These are phyloP conservation scores for Eubasilissa splendida DNA, from an alignment of 2,888 invertebrate species.

Conservation along the genomic window DNA sequence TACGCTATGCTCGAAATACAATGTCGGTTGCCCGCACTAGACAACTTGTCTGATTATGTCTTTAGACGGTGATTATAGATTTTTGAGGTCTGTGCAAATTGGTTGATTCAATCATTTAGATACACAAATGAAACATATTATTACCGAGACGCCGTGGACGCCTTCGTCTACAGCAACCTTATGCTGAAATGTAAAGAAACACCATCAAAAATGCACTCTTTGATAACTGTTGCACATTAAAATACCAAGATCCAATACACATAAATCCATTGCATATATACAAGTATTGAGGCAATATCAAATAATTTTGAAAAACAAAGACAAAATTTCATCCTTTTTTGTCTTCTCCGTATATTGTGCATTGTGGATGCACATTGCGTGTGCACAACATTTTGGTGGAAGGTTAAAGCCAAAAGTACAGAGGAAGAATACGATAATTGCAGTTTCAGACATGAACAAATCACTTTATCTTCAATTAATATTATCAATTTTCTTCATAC, in stretches of 20 bases:
- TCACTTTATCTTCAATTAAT: slow-evolving; percentile 9
- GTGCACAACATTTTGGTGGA: background rate
- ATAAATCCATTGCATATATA: too few species aligned
- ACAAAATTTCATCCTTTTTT: background rate
- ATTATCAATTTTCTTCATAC: slow-evolving; percentile 30
- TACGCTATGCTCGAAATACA: background rate
- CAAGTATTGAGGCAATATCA: background rate
- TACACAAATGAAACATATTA: slow-evolving; percentile 10
- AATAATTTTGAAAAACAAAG: slow-evolving; percentile 13
- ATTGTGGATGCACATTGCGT: slow-evolving; percentile 3
- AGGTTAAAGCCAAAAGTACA: slow-evolving; percentile 22
- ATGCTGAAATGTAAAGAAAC: slow-evolving; percentile 13
- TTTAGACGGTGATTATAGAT: background rate
- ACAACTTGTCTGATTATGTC: background rate
- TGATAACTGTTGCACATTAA: background rate
- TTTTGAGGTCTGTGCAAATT: slow-evolving; percentile 46
- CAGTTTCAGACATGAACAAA: slow-evolving; percentile 33
- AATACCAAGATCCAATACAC: too few species aligned
- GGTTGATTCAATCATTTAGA: slow-evolving; percentile 33
- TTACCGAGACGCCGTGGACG: background rate
- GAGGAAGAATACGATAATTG: slow-evolving; percentile 27
- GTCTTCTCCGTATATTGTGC: background rate
- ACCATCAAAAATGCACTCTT: background rate
- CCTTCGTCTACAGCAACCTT: slow-evolving; percentile 12
- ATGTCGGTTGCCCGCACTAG: background rate